Base-by-base conservation (phyloP, 2,797 vertebrate genomes). In the Myiotriccus ornatus region DNA sequence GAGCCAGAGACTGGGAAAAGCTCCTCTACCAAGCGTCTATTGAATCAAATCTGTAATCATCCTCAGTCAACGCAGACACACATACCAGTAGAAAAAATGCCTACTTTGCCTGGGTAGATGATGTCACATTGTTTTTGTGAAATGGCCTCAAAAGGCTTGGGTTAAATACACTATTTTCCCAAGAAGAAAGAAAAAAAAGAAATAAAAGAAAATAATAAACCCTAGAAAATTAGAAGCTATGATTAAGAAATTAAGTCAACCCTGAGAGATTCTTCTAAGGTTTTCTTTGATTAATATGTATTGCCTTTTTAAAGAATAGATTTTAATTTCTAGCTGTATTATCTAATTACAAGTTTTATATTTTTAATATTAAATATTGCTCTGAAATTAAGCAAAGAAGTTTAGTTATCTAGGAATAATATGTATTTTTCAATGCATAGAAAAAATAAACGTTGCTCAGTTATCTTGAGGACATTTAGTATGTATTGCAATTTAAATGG, bases 231-330 rank as follows among this genome's bases (percentile, higher is more conserved):
- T 95, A 80, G 44, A 89, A 52, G 19, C 17, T 23, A 44, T 98
- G 71, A 93, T 71, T 81, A 60, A 95, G 21, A 96, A 94, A 91
- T 91, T 98, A 84, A 79, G 65, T 70, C 92, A 97, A 86, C 71
- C 73, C 35, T 75, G 95, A 43, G 94, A 50, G n/a, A 65, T 59
- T 73, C 83, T 97, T 52, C 20, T 84, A 97, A 98, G 94, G 95
- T 98, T 79, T 79, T 82, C 17, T 91, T 93, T 41, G 85, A 84
- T 68, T 50, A 78, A 23, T 68, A 7, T 22, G 14, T 67, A 64
- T 89, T 95, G 52, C 14, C 53, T 67, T 92, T 95, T 56, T n/a
- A 87, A 92, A 57, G 21, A 86, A 83, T 75, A 3, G 34, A 30
- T 91, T 89, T 92, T 22, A 56, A 43, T 75, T 90, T 91, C 39